Evolutionary conservation across 2,113 vertebrate species (phyloP), one percentile per base, ranked within the genome.

Genomic region (Epinephelus fuscoguttatus): DNA sequence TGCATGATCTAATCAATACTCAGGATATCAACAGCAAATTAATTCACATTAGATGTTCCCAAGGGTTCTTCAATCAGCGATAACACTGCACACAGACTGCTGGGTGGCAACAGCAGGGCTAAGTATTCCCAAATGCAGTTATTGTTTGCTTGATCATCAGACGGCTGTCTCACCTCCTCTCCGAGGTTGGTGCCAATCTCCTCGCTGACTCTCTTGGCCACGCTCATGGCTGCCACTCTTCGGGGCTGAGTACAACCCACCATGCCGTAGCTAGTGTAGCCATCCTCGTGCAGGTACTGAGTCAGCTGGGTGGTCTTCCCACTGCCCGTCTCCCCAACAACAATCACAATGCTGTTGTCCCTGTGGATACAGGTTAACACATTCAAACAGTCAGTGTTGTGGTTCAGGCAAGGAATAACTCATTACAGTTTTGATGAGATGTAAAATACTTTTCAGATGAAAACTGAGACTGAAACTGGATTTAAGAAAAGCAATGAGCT

Each of bases 221-320:
- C 98, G 0, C 98, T 99, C 98, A 99, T 99, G 84, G 98, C 98
- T 0, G 98, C 98, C 88, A 99, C 98, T 53, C 98, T 96, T 80
- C 98, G 96, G 3, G 98, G 98, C 93, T 99, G 98, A 0, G 98
- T 99, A 76, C 98, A 99, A 27, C 98, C 98, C 0, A 99, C 98
- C 98, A 99, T 98, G 84, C 98, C 98, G 0, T 99, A 99, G 82
- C 98, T 96, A 0, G 98, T 99, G 94, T 99, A 99, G 13, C 98
- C 97, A 0, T 99, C 98, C 88, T 99, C 97, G 0, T 99, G 98
- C 23, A 99, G 94, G 92, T 99, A 99, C 94, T 99, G 98, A 0
- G 98, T 99, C 91, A 99, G 93, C 96, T 99, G 98, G 1, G 98
- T 99, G 4, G 98, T 99, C 94, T 99, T 99, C 50, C 98, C 98